Conservation (phyloP, 2,888 invertebrate species). For the Tenthredo notha region DNA sequence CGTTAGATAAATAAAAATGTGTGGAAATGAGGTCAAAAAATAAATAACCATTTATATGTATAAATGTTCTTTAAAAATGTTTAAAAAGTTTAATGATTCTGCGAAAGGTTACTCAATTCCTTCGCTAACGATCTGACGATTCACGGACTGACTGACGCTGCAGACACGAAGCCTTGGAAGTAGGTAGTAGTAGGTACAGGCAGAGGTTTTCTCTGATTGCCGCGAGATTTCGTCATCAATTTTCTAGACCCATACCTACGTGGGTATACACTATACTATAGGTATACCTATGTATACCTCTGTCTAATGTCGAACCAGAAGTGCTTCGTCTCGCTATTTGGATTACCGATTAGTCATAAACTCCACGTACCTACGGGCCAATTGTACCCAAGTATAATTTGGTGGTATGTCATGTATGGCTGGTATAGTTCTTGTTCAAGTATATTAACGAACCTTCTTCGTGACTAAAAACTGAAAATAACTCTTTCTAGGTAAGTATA, state of each 20-base stretch:
- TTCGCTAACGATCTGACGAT: not conserved
- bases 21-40: not conserved
- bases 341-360: not conserved
- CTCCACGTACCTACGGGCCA: not conserved
- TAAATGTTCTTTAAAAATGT: not conserved
- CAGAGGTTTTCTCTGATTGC: conserved; percentile 67
- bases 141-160: conserved; percentile 14
- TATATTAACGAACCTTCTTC: not conserved
- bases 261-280: not conserved
- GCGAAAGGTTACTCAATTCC: not conserved
- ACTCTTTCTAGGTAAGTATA: not conserved
- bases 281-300: not conserved
- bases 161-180: conserved; percentile 65
- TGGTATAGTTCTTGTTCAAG: too few species aligned
- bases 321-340: not conserved
- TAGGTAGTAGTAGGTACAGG: not conserved
- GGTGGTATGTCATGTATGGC: too few species aligned
- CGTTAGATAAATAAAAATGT: not conserved
- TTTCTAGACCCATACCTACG: conserved; percentile 44
- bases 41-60: not conserved
- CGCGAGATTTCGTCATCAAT: conserved; percentile 68
- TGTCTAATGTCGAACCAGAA: not conserved
- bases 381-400: not conserved
- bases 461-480: not conserved
- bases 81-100: conserved; percentile 3